Conservation (phyloP, 2,797 vertebrate species). For the Macropodus opercularis region DNA sequence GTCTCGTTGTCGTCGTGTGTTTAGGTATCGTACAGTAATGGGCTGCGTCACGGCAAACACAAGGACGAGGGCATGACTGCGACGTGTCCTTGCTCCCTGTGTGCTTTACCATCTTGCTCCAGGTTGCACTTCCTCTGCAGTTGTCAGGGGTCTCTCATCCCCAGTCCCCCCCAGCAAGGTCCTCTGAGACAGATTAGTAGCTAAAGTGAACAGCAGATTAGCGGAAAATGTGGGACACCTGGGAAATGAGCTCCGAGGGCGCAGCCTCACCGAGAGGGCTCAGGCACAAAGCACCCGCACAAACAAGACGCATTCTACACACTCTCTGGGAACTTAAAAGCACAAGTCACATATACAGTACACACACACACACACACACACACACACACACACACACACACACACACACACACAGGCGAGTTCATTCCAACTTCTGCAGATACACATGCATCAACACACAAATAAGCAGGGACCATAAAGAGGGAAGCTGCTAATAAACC, state of each 20-base stretch:
- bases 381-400: background rate
- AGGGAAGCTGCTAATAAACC: constrained; percentile 55
- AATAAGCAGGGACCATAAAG: constrained; percentile 58
- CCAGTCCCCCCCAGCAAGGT: constrained; percentile 51
- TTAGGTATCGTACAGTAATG: no score
- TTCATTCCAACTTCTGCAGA: constrained; percentile 50
- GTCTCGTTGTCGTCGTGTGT: no score
- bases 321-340: constrained; percentile 8
- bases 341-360: constrained; percentile 12
- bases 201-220: constrained; percentile 80
- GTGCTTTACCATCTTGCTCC: constrained; percentile 55
- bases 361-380: background rate
- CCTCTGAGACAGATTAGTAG: constrained; percentile 75
- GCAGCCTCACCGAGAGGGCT: constrained; percentile 34
- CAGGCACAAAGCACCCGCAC: constrained; percentile 19
- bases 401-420: constrained; percentile 14
- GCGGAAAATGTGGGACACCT: constrained; percentile 81
- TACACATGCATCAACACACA: constrained; percentile 52
- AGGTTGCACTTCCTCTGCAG: constrained; percentile 65
- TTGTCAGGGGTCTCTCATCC: constrained; percentile 70
- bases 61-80: constrained; percentile 20
- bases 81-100: constrained; percentile 34
- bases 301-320: constrained; percentile 8
- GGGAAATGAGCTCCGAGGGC: constrained; percentile 73
- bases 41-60: constrained; percentile 1